These are phyloP conservation scores for Timema podura DNA, from an alignment of 2,888 invertebrate species.

Conservation along the genomic window DNA sequence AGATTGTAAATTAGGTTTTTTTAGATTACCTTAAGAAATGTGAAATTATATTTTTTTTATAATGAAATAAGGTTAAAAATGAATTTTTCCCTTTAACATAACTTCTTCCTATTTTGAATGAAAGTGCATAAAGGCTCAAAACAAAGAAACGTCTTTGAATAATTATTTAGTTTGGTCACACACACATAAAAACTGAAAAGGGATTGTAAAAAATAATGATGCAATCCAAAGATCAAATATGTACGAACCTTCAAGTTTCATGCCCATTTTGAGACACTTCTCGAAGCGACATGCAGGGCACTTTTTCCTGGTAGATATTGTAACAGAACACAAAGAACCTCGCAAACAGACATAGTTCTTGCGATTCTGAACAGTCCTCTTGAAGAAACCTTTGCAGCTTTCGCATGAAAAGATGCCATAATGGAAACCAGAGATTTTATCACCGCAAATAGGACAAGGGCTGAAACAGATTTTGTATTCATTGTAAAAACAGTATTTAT, in stretches of 20 bases:
- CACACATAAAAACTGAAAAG: too few relatives aligned
- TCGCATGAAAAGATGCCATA: constrained; percentile 98
- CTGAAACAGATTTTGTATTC: constrained; percentile 47
- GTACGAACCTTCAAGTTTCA: constrained; percentile 86
- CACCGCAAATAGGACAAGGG: constrained; percentile 92
- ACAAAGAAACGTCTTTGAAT: too few relatives aligned
- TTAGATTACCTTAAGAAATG: too few relatives aligned
- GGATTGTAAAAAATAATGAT: constrained; percentile 62
- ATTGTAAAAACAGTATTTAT: too few relatives aligned
- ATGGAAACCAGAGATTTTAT: constrained; percentile 95
- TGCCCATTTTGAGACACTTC: constrained; percentile 91
- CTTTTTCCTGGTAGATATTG: constrained; percentile 90
- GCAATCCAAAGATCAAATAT: neutral
- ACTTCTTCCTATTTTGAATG: too few relatives aligned
- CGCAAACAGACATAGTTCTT: constrained; percentile 93
- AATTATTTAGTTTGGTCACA: too few relatives aligned
- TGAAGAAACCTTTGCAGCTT: constrained; percentile 97
- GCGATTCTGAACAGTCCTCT: constrained; percentile 96
- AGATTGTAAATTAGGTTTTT: too few relatives aligned
- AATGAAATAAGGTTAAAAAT: too few relatives aligned
- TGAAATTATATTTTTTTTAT: too few relatives aligned
- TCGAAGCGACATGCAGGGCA: constrained; percentile 96
- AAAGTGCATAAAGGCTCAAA: too few relatives aligned
- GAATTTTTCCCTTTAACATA: too few relatives aligned
- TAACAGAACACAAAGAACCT: constrained; percentile 88